Evolutionary conservation across 2,113 vertebrate species (phyloP).

Genomic region (Proteles cristata): DNA sequence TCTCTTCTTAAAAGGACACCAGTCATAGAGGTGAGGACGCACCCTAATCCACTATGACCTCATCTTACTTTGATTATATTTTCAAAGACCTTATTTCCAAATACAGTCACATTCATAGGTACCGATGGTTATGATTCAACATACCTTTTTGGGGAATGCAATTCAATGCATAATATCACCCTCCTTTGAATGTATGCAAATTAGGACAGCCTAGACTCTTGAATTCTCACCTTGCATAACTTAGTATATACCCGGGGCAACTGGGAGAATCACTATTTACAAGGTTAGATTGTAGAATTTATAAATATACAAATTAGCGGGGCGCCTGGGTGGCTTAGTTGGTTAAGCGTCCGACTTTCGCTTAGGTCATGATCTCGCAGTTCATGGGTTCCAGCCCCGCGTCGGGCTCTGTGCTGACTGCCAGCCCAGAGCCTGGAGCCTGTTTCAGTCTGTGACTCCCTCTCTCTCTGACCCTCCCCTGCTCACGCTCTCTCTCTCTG

Average conservation of each 20-base stretch:
- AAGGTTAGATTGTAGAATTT: background rate
- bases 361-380: too few species aligned
- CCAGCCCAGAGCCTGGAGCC: too few species aligned
- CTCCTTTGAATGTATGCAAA: background rate
- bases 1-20: background rate
- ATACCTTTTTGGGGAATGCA: background rate
- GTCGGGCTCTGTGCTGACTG: too few species aligned
- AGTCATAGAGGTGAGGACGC: background rate
- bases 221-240: background rate
- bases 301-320: background rate
- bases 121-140: background rate
- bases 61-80: background rate
- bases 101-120: background rate
- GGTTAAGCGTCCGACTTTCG: too few species aligned
- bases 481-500: too few species aligned
- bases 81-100: background rate
- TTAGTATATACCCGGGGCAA: background rate
- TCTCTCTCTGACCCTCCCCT: too few species aligned
- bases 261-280: background rate
- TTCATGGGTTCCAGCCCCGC: too few species aligned
- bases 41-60: background rate
- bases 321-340: too few species aligned
- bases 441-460: too few species aligned
- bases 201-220: background rate
- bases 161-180: background rate